Evolutionary conservation across 2,113 vertebrate species (phyloP).

Genomic region (Rhinopomastus cyanomelas): DNA sequence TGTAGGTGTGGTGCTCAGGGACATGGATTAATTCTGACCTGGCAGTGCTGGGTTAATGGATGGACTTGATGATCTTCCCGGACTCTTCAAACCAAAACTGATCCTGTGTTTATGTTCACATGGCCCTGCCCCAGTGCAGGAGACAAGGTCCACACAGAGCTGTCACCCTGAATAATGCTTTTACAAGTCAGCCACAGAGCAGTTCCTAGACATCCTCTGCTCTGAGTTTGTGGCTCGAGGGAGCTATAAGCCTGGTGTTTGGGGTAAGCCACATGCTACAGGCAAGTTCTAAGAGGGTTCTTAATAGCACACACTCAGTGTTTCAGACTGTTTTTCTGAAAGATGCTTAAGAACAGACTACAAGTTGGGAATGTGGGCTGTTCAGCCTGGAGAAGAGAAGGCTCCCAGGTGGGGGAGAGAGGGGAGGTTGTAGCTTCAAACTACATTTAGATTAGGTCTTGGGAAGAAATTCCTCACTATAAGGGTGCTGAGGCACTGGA

Average conservation of each 20-base stretch:
- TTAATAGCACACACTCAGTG: background rate
- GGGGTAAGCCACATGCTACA: background rate
- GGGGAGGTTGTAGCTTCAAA: too few relatives aligned
- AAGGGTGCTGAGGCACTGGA: too few relatives aligned
- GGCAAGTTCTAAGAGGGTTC: background rate
- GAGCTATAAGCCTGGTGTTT: background rate
- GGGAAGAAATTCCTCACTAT: too few relatives aligned
- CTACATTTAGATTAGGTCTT: too few relatives aligned
- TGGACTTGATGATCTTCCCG: too few relatives aligned
- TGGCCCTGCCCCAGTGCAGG: background rate
- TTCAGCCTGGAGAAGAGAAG: too few relatives aligned
- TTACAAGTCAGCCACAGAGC: background rate
- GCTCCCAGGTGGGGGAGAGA: too few relatives aligned
- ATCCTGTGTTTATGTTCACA: too few relatives aligned
- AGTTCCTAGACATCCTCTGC: background rate
- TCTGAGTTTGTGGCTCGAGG: background rate
- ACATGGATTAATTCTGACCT: too few relatives aligned
- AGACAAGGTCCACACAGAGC: fast-evolving
- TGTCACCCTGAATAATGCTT: background rate
- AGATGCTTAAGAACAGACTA: background rate
- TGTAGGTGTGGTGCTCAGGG: too few relatives aligned
- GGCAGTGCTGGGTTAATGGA: too few relatives aligned
- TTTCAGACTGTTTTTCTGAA: background rate
- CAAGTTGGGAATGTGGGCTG: background rate
- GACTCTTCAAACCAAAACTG: too few relatives aligned